These are phyloP conservation scores for Hycleus phaleratus DNA, from an alignment of 1,140 invertebrate genomes.

Conservation along the genomic window DNA sequence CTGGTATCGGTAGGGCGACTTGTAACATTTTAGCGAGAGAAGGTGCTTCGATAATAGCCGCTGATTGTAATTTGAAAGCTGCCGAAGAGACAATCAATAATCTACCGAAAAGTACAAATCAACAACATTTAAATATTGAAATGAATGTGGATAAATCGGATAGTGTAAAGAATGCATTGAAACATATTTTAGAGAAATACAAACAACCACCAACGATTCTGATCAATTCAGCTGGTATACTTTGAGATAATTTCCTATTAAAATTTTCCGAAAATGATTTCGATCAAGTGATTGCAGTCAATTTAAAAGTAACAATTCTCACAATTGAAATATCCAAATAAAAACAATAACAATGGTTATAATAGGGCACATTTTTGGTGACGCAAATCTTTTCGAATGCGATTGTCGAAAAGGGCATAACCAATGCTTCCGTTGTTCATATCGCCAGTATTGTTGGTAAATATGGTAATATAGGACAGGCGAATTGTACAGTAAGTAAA, in stretches of 20 bases:
- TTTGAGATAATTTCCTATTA: slow-evolving; percentile 70
- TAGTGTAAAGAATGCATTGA: slow-evolving; percentile 53
- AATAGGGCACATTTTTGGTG: slow-evolving; percentile 52
- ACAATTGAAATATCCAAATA: too few species aligned
- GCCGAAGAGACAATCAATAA: slow-evolving; percentile 51
- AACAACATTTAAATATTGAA: slow-evolving; percentile 49
- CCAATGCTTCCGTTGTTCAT: slow-evolving; percentile 74
- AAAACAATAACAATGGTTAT: not conserved
- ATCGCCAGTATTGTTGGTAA: slow-evolving; percentile 80
- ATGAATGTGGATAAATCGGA: slow-evolving; percentile 57
- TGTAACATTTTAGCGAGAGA: slow-evolving; percentile 69
- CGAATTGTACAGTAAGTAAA: slow-evolving; percentile 84
- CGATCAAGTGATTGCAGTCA: slow-evolving; percentile 76
- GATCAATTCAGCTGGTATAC: slow-evolving; percentile 87
- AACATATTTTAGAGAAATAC: slow-evolving; percentile 51
- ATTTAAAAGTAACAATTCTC: slow-evolving; percentile 64
- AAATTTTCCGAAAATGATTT: slow-evolving; percentile 73
- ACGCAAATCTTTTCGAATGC: slow-evolving; percentile 64
- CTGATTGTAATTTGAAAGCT: slow-evolving; percentile 61
- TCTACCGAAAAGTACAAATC: slow-evolving; percentile 13
- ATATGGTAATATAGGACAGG: slow-evolving; percentile 79
- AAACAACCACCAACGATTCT: slow-evolving; percentile 62
- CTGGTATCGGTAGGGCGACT: slow-evolving; percentile 76
- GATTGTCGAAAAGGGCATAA: slow-evolving; percentile 57
- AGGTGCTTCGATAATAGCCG: slow-evolving; percentile 73